A percentile compares a stretch with the other conserved stretches of the same genome.
Evolutionary conservation across 2,113 vertebrate species (phyloP).

Genomic region (Neogobius melanostomus): DNA sequence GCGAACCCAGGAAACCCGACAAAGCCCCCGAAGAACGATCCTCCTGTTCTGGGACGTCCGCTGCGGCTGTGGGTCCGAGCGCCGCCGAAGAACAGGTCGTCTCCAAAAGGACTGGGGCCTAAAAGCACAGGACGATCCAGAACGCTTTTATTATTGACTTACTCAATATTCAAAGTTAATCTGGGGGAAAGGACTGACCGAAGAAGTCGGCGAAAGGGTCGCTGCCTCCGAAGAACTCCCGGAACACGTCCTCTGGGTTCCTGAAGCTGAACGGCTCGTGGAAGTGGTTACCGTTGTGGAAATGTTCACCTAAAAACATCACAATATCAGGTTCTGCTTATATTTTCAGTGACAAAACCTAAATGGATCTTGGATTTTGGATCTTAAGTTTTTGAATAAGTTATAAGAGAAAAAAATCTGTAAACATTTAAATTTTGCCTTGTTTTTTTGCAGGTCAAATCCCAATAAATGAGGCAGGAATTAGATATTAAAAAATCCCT

Average conservation of each 20-base stretch:
- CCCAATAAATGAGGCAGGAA: no score
- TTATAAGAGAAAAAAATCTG: no score
- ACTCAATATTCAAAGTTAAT: no score
- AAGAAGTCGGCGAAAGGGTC: conserved; percentile 93
- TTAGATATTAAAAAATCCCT: no score
- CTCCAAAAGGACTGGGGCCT: conserved; percentile 83
- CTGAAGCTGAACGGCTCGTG: conserved; percentile 88
- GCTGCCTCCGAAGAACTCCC: conserved; percentile 92
- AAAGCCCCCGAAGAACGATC: conserved; percentile 86
- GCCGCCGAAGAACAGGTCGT: conserved; percentile 82
- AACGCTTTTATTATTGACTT: no score
- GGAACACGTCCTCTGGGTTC: conserved; percentile 94
- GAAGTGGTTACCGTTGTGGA: conserved; percentile 74
- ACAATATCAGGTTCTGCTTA: not conserved
- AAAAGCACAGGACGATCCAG: not conserved
- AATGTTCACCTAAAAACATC: conserved; percentile 70
- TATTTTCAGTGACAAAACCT: no score
- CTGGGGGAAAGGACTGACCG: conserved; percentile 68
- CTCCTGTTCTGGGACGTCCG: conserved; percentile 78
- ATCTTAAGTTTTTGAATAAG: no score
- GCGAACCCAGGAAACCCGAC: conserved; percentile 87
- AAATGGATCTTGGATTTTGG: no score
- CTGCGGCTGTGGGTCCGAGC: conserved; percentile 76
- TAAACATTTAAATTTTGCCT: no score
- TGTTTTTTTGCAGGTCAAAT: no score